Evolutionary conservation across 2,113 vertebrate species (phyloP).

Genomic region (Melozone crissalis): DNA sequence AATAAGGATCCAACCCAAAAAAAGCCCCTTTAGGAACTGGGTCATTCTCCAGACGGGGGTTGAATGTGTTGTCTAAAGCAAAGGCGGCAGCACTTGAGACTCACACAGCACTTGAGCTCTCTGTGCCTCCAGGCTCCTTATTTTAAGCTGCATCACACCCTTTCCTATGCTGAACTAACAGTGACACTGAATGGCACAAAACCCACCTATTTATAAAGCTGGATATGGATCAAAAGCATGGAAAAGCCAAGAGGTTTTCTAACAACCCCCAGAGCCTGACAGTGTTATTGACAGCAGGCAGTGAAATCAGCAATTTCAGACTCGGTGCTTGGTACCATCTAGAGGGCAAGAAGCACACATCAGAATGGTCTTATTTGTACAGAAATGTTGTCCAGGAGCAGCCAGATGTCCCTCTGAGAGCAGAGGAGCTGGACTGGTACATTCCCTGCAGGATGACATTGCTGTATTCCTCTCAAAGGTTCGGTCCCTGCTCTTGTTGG

Average conservation of each 20-base stretch:
- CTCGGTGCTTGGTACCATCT: slow-evolving; percentile 33
- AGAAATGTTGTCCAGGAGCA: background rate
- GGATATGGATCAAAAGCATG: background rate
- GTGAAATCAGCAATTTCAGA: background rate
- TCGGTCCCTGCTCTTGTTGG: background rate
- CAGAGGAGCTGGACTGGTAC: background rate
- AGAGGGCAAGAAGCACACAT: background rate
- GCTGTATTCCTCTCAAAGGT: background rate
- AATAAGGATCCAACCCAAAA: background rate
- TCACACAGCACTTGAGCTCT: background rate
- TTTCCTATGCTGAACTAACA: background rate
- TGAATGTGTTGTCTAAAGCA: slow-evolving; percentile 27
- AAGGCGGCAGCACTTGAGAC: background rate
- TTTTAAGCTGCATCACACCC: slow-evolving; percentile 33
- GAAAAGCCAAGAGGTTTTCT: slow-evolving; percentile 10
- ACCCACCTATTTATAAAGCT: slow-evolving; percentile 25
- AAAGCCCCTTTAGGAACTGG: background rate
- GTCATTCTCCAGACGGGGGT: background rate
- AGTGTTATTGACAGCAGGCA: background rate
- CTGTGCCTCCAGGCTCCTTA: slow-evolving; percentile 17
- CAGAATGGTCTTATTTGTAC: background rate
- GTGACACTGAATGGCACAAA: background rate
- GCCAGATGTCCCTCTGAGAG: background rate
- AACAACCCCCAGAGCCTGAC: background rate
- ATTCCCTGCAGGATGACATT: background rate